A percentile compares a stretch with the other conserved stretches of the same genome.
Evolutionary conservation across 2,113 vertebrate genomes (phyloP).

Genomic region (Gasterosteus aculeatus): DNA sequence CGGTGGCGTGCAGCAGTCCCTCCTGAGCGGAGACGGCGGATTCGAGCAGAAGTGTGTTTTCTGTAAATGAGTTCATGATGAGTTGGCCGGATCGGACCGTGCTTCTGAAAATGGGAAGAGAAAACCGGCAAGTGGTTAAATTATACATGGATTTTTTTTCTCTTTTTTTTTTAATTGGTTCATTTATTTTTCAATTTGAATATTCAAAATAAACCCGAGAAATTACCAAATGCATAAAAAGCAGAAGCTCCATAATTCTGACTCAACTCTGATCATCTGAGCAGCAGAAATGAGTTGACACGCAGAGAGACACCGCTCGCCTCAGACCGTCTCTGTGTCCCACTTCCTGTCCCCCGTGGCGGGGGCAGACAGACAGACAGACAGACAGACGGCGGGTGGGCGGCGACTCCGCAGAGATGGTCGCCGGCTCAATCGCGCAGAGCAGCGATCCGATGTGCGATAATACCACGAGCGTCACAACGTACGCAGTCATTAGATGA

Average conservation of each 20-base stretch:
- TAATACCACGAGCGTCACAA: neutral
- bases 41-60: neutral
- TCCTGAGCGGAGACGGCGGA: neutral
- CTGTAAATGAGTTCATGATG: constrained; percentile 19
- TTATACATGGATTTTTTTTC: neutral
- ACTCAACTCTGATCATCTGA: neutral
- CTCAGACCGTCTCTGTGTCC: no score
- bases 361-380: no score
- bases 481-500: neutral
- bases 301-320: no score
- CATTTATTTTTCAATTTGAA: neutral
- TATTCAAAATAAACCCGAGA: neutral
- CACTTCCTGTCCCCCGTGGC: no score
- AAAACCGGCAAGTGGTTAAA: constrained; percentile 6
- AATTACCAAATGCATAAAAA: neutral
- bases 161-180: neutral
- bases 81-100: neutral
- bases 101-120: neutral
- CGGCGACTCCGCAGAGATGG: constrained; percentile 27
- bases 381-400: no score
- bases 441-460: constrained; percentile 15
- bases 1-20: neutral
- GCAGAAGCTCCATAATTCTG: neutral
- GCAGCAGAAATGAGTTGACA: no score
- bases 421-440: constrained; percentile 1